Evolutionary conservation across 2,113 vertebrate species (phyloP).

Genomic region (Mugil cephalus): DNA sequence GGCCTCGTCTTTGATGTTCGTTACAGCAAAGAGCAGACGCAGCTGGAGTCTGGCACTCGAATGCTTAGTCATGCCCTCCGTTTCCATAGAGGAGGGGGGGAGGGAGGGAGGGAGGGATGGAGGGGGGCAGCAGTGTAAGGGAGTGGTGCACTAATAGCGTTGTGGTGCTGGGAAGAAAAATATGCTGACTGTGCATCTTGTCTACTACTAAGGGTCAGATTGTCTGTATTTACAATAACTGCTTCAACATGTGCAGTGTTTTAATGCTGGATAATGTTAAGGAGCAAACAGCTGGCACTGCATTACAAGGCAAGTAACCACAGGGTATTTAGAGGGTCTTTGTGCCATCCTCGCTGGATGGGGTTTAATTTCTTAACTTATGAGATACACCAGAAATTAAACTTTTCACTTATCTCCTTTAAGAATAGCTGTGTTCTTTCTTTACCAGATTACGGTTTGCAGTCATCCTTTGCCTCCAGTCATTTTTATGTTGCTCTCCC

Average conservation of each 20-base stretch:
- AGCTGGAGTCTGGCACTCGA: slow-evolving; percentile 22
- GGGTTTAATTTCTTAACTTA: not conserved
- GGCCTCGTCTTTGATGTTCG: slow-evolving; percentile 16
- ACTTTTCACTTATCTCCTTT: not conserved
- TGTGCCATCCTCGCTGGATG: not conserved
- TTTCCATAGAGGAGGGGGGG: slow-evolving; percentile 38
- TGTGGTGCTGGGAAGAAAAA: slow-evolving; percentile 49
- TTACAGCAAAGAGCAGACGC: slow-evolving; percentile 7
- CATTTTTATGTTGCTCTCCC: not conserved
- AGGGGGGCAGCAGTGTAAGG: slow-evolving; percentile 33
- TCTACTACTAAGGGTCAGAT: slow-evolving; percentile 42
- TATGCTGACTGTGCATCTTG: slow-evolving; percentile 57
- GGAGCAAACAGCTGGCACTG: slow-evolving; percentile 4
- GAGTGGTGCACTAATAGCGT: slow-evolving; percentile 51
- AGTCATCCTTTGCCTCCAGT: not conserved
- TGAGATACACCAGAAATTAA: not conserved
- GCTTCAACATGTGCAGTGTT: slow-evolving; percentile 21
- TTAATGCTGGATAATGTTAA: slow-evolving; percentile 17
- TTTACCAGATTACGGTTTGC: not conserved
- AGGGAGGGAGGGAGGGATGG: no score
- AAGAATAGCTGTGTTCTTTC: not conserved
- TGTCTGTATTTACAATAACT: slow-evolving; percentile 46
- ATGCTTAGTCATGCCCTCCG: slow-evolving; percentile 52
- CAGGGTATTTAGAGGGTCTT: not conserved
- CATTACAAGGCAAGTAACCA: not conserved